Conservation (phyloP, 1,140 invertebrate genomes). For the Glossosoma conforme region DNA sequence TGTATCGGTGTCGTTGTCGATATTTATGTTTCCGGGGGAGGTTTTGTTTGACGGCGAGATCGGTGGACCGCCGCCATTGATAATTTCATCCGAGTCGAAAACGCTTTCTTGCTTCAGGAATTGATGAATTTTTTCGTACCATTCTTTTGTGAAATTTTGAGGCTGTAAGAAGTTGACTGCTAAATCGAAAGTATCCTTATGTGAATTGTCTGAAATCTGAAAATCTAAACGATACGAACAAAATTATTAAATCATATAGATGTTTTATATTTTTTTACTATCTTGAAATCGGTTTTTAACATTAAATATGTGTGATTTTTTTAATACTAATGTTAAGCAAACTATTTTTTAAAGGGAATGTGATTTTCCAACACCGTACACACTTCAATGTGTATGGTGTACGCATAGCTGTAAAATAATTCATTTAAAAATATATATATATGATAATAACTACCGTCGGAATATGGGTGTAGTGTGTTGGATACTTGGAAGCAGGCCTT, state of each 20-base stretch:
- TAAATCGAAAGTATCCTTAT: neutral
- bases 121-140: neutral
- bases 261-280: neutral
- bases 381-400: too few species aligned
- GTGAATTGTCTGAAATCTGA: neutral
- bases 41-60: neutral
- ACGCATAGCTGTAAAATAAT: too few species aligned
- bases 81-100: neutral
- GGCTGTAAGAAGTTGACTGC: neutral
- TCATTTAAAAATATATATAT: too few species aligned
- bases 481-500: too few species aligned
- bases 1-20: neutral
- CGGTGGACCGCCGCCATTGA: neutral
- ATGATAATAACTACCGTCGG: too few species aligned
- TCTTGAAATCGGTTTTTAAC: neutral
- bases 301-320: neutral
- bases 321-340: neutral
- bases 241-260: neutral
- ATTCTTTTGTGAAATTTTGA: neutral
- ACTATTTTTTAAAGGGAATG: too few species aligned
- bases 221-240: neutral
- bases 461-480: too few species aligned
- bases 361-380: too few species aligned
- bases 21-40: neutral
- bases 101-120: neutral